These are phyloP conservation scores for Danio rerio DNA, from an alignment of 2,113 vertebrate species.

Conservation along the genomic window DNA sequence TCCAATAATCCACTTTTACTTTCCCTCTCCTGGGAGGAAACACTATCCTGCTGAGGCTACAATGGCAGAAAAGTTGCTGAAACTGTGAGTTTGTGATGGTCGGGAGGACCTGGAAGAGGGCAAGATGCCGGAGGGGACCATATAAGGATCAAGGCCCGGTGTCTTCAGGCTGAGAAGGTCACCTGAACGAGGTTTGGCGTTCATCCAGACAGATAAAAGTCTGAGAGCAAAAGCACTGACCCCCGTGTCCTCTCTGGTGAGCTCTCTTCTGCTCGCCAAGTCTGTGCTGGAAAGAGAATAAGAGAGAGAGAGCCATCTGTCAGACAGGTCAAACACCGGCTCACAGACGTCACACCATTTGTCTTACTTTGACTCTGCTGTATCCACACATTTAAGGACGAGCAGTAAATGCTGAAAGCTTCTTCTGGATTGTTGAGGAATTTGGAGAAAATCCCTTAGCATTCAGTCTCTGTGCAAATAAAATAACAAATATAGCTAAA, in stretches of 20 bases:
- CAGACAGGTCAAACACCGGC: conserved; percentile 51
- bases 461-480: not conserved
- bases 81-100: conserved; percentile 67
- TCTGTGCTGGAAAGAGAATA: not conserved
- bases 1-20: conserved; percentile 49
- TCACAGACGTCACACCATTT: conserved; percentile 30
- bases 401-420: not conserved
- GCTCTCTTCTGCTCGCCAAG: conserved; percentile 24
- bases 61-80: conserved; percentile 63
- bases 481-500: no score
- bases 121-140: not conserved
- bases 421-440: not conserved
- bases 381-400: not conserved
- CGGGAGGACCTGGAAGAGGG: conserved; percentile 50
- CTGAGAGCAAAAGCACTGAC: conserved; percentile 46
- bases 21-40: not conserved
- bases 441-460: not conserved
- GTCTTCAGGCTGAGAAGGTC: conserved; percentile 68
- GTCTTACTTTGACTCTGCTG: conserved; percentile 42
- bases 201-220: conserved; percentile 57
- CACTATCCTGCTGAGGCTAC: conserved; percentile 23
- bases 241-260: conserved; percentile 38
- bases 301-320: conserved; percentile 47
- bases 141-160: conserved; percentile 18
- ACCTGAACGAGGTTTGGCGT: conserved; percentile 60